Evolutionary conservation across 2,113 vertebrate species (phyloP), one percentile per base, ranked within the genome.

Genomic region (Dicaeum eximium): DNA sequence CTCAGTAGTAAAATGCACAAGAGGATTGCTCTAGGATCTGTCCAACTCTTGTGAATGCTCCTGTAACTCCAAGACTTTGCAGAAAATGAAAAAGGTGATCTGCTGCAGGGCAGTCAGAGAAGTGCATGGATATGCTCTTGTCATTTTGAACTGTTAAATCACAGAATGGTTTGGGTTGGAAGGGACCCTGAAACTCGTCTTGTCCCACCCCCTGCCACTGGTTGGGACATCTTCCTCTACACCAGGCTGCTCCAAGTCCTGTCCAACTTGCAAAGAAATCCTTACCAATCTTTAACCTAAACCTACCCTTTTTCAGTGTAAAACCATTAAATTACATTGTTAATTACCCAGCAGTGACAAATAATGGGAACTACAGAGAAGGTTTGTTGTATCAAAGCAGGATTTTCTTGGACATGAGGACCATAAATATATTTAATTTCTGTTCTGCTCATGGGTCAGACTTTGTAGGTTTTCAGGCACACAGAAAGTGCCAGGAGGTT

Each of bases 141-240:
- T 33, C 13, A 1, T 38, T 25, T 57, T n/a, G 54, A 38, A 28
- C 8, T 42, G 11, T 28, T 30, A 37, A 53, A 73, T 54, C n/a
- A 45, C 19, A 30, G 20, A 30, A 38, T 14, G 8, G 2, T 62
- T 62, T 47, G 30, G 4, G 13, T 21, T 24, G 24, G 28, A 54
- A 70, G 9, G 13, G 13, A 25, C 20, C 10, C 47, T 33, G 23
- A 51, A 67, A 33, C 5, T 15, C 27, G 5, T 27, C 25, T 50
- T 42, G 9, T 33, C 51, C 16, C 20, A 21, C 0, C 4, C 7
- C 15, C 5, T 54, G 56, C 8, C 23, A 10, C 11, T 53, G 15
- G 1, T 0, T 25, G 22, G 18, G 33, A 9, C 5, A 10, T 51
- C 23, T 45, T n/a, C 19, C n/a, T 12, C 56, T 21, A 17, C 3